Base-by-base conservation (phyloP, 2,113 vertebrate species). In the Dascyllus trimaculatus region DNA sequence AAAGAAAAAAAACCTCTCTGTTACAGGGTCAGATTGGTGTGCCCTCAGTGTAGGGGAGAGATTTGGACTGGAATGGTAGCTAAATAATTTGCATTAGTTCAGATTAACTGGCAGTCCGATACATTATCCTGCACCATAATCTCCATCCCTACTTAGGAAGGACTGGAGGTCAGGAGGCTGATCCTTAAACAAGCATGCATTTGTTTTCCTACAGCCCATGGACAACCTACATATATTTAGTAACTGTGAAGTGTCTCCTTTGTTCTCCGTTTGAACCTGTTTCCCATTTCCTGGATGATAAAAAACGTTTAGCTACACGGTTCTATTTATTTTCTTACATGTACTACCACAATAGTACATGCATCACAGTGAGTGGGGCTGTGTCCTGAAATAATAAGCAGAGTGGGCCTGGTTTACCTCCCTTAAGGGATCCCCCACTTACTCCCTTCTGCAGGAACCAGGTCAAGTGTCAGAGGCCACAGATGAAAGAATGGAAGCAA, bases 341-440 rank as follows among this genome's bases (percentile, higher is more conserved):
- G 73, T 67, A 32, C 51, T 49, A 60, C 62, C 64, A 81, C 81
- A 85, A 81, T 65, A 80, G 84, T 22, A 43, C 64, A 54, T 24
- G 46, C 25, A 59, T 68, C 60, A 11, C 38, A 67, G 54, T 19
- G 56, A 76, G 67, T 40, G 52, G 72, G 81, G 60, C 4, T 13
- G 52, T 22, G 61, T 79, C 81, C 88, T 88, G 81, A 78, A 92
- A 93, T 77, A 92, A 92, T 82, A 92, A 88, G 78, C 71, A 26
- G 78, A 89, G 57, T 14, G n/a, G 63, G 81, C 80, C 73, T 45
- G 52, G 77, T 65, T 77, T 2, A 26, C 52, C 68, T 82, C 82
- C 78, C 81, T 53, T 49, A 71, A 52, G 56, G 78, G 51, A 54
- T 70, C 74, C 62, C 63, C 72, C 43, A 21, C 71, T 25, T 17